Base-by-base conservation (phyloP, 2,113 vertebrate species). In the Silurus asotus region DNA sequence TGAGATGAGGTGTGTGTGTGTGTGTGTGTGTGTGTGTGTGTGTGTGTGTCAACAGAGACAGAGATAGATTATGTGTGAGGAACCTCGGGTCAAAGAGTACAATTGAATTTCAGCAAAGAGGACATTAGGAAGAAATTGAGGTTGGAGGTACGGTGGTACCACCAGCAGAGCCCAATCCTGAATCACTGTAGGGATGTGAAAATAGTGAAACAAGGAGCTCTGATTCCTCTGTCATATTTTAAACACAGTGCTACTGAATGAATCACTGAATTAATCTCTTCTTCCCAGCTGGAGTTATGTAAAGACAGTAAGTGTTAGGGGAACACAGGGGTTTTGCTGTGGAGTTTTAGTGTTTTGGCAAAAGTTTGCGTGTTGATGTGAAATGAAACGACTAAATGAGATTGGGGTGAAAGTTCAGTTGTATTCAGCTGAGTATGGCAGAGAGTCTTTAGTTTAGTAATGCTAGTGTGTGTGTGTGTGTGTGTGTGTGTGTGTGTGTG, bases 311-410 rank as follows among this genome's bases (percentile, higher is more conserved):
- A 79, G 55, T 79, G 55, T 59, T 37, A 37, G 59, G 37, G 37
- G 8, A 19, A 79, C 76, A 76, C 55, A 10, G 13, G 48, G 72
- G 72, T 5, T 76, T 53, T 53, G 49, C 10, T n/a, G 72, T 23
- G 48, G 53, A 19, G 6, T 14, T 55, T n/a, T 1, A 19, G 20
- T 64, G 10, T 48, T 81, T 81, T 51, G 37, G 53, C 13, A 62
- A n/a, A 49, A 51, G 5, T n/a, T 51, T n/a, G 8, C 17, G 48
- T 76, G 23, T 77, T 45, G 59, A 49, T 76, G 58, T 64, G 62
- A 58, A 69, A 49, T 81, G n/a, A 85, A 79, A 79, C 37, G 5
- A 28, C 25, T 67, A 79, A 85, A 67, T 79, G 61, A 86, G 62
- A 37, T 65, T 77, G 61, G 37, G 37, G 74, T 51, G 55, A 28